A percentile compares a stretch with the other conserved stretches of the same genome.
phyloP scores from a whole-genome alignment of 2,113 vertebrate species.

The Chauna torquata region DNA sequence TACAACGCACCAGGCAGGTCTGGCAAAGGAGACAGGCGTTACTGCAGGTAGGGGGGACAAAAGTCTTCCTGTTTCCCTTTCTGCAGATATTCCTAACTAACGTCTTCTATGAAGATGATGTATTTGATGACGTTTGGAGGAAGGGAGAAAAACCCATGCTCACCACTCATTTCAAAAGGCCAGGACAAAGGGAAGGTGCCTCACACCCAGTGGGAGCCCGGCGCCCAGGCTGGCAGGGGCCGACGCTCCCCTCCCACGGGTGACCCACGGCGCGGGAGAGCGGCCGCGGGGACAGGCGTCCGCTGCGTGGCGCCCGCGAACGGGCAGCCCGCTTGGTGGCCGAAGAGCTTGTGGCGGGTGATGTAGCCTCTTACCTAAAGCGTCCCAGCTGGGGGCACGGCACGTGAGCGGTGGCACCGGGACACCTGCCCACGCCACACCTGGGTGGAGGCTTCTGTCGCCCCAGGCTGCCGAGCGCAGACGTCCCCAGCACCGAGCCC shows the following conservation, averaged over 20 bases:
- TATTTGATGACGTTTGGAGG: neutral
- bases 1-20: neutral
- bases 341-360: rapidly evolving
- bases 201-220: neutral
- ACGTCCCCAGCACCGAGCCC: neutral
- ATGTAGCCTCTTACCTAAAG: neutral
- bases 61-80: neutral
- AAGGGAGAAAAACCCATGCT: neutral
- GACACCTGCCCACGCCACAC: neutral
- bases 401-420: rapidly evolving
- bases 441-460: neutral
- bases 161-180: neutral
- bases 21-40: neutral
- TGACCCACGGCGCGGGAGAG: neutral
- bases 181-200: neutral
- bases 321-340: neutral
- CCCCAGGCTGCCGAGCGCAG: neutral
- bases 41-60: neutral
- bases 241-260: neutral
- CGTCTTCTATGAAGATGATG: neutral
- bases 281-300: no score
- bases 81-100: neutral
- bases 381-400: neutral
- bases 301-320: neutral
- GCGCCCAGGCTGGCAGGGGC: neutral